Conservation (phyloP, 2,113 vertebrate species). For the Cryptomyrus ogoouensis region DNA sequence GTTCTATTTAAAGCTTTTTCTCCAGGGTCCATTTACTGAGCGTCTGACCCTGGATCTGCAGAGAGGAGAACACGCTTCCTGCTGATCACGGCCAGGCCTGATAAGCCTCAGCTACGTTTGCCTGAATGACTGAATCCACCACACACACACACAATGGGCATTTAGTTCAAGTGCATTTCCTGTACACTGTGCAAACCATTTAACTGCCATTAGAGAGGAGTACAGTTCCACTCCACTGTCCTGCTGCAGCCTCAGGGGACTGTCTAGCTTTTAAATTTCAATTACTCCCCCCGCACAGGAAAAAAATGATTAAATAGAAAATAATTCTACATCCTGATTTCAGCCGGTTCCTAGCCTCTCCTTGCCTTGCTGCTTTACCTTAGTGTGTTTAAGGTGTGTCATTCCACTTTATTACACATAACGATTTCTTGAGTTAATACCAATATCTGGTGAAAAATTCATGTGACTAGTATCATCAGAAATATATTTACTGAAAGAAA, state of each 20-base stretch:
- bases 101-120: background rate
- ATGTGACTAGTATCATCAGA: too few relatives aligned
- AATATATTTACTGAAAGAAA: too few relatives aligned
- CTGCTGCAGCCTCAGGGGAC: background rate
- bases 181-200: background rate
- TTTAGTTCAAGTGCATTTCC: background rate
- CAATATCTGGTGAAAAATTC: too few relatives aligned
- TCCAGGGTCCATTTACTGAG: background rate
- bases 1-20: background rate
- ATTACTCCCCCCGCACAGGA: background rate
- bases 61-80: background rate
- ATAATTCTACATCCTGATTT: too few relatives aligned
- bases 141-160: background rate
- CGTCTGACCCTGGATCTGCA: background rate
- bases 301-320: too few relatives aligned
- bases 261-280: background rate
- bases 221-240: background rate
- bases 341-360: too few relatives aligned
- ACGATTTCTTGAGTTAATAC: too few relatives aligned
- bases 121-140: background rate
- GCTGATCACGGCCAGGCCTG: background rate
- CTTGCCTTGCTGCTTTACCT: too few relatives aligned
- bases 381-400: too few relatives aligned
- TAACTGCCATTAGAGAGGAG: background rate
- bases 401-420: too few relatives aligned